Evolutionary conservation across 2,888 invertebrate species (phyloP), one percentile per base, ranked within the genome.

Genomic region (Dynastes hyllus): DNA sequence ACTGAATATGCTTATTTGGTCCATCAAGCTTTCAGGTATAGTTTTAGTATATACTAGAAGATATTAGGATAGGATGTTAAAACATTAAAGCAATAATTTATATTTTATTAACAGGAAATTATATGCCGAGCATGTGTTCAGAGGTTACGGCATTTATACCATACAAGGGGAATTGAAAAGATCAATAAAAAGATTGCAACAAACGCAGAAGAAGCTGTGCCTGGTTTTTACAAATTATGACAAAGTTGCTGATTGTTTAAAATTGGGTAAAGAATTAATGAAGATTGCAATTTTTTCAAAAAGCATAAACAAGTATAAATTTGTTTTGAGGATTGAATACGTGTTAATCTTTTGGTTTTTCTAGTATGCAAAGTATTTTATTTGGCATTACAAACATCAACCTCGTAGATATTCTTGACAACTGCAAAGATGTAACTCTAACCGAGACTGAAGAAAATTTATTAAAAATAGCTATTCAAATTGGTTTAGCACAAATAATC

Each of bases 391-490:
- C n/a, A 27, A 67, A 58, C 5, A 13, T 81, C 65, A 76, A 80
- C 45, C 70, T 80, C 22, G 32, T 55, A 1, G 73, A 81, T 22
- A 71, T 81, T 2, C 61, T 82, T 8, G 67, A 27, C 8, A 63
- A 61, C 13, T 67, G 27, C 11, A 37, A 58, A 5, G 63, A 65
- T 8, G 63, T 75, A 1, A 78, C 73, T 11, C 9, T 50, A n/a
- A 50, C 40, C 9, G 69, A 78, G 22, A 22, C 22, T 22, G 22
- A 13, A 53, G 75, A 5, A 40, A 81, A n/a, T 22, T 53, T 86
- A 6, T 83, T 79, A 9, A 81, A 82, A 53, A 77, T 85, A 2
- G 93, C 95, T 13, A 92, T 95, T 16, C 95, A 93, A 82, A 80
- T 87, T 55, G 85, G 84, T 45, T 69, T 88, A 8, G 82, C 85